phyloP scores from a whole-genome alignment of 1,140 invertebrate species.

The Calephelis virginiensis region DNA sequence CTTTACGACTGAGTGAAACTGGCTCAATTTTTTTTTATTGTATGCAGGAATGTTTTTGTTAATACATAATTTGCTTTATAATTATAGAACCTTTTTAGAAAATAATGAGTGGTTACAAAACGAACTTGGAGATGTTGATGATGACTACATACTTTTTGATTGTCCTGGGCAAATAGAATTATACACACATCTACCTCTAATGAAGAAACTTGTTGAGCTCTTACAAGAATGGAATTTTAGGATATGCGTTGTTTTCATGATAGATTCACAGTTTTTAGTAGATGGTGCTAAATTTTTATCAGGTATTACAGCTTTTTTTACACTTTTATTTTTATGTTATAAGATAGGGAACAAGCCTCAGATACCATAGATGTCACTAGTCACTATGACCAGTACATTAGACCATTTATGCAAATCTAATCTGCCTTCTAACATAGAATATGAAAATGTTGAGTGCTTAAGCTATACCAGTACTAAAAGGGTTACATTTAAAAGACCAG shows the following conservation, averaged over 20 bases:
- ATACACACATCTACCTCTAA: constrained; percentile 96
- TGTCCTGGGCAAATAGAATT: constrained; percentile 99
- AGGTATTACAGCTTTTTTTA: constrained; percentile 40
- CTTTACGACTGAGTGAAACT: too few species aligned
- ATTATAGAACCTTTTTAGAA: constrained; percentile 89
- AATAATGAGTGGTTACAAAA: constrained; percentile 95
- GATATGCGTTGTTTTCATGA: constrained; percentile 93
- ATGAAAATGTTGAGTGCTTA: too few species aligned
- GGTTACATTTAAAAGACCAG: too few species aligned
- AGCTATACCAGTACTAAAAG: too few species aligned
- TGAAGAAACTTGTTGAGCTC: constrained; percentile 89
- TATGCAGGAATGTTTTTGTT: too few species aligned
- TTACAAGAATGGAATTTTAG: constrained; percentile 94
- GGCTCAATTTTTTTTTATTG: too few species aligned
- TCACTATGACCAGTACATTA: too few species aligned
- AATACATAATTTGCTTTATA: too few species aligned
- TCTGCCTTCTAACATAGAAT: too few species aligned
- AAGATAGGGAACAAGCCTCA: too few species aligned
- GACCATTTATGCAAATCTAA: too few species aligned
- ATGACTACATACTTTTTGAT: constrained; percentile 99
- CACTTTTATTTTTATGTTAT: background rate
- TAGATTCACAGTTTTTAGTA: constrained; percentile 98
- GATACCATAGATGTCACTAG: too few species aligned
- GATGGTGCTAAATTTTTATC: constrained; percentile 98
- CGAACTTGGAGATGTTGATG: constrained; percentile 86